These are phyloP conservation scores for Sturnira hondurensis DNA, from an alignment of 2,113 vertebrate species.

Conservation along the genomic window DNA sequence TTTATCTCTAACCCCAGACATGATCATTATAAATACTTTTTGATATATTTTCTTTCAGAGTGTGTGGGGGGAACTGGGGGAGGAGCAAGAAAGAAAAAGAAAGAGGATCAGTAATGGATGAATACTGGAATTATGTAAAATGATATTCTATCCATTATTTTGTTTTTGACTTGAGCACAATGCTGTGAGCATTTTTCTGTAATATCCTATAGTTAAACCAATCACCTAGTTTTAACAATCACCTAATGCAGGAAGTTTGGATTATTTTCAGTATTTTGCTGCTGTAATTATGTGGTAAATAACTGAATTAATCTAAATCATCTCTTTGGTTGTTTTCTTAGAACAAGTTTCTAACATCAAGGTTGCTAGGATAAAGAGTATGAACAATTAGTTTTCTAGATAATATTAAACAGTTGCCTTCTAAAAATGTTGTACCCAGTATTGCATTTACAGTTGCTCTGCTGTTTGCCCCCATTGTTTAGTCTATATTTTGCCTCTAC, in stretches of 20 bases:
- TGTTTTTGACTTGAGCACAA: neutral
- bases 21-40: neutral
- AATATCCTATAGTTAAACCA: neutral
- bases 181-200: neutral
- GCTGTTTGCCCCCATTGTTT: neutral
- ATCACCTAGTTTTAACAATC: neutral
- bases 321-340: conserved; percentile 3
- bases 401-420: neutral
- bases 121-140: neutral
- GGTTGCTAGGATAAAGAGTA: neutral
- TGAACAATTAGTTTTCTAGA: neutral
- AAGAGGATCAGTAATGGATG: neutral
- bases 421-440: neutral
- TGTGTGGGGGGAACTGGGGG: neutral
- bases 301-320: neutral
- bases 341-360: neutral
- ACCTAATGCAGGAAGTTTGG: neutral
- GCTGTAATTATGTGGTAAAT: neutral
- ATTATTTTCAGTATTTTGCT: conserved; percentile 15
- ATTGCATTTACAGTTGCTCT: neutral
- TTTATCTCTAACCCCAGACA: neutral
- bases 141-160: neutral
- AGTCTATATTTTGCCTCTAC: neutral
- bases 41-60: neutral
- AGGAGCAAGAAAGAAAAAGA: neutral